Evolutionary conservation across 2,797 vertebrate genomes (phyloP), one percentile per base, ranked within the genome.

Genomic region (Meda fulgida): DNA sequence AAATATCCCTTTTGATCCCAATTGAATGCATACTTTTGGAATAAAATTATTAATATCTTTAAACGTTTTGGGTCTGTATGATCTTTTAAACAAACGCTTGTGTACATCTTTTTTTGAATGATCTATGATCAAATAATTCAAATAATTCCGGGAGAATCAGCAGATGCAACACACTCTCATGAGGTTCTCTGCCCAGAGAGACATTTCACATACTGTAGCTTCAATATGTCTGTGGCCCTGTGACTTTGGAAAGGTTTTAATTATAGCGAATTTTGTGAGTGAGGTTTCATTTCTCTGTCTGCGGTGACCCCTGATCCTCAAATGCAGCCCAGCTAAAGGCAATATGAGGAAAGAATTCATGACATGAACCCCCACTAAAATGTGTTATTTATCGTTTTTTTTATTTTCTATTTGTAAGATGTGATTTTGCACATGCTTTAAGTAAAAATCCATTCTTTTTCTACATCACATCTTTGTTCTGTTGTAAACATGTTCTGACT

Each of bases 191-290:
- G 51, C 77, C 58, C 48, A 82, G 38, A 75, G 80, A 84, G 66
- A 67, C 66, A 84, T 84, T 86, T 86, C 66, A 75, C 71, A 82
- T 48, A 46, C 14, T 46, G 13, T 5, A 75, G 82, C 79, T 81
- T 78, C 43, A 81, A 88, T 85, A 80, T 51, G 53, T 67, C 55
- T 38, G 70, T 48, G 76, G 67, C 69, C 63, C 83, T 55, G 53
- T 55, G 73, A 81, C 85, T 63, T 75, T n/a, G 67, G 38, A 70
- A 87, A 78, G 36, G 78, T 87, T 85, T 87, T 89, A 89, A 89
- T 89, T 83, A 85, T 55, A 48, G 77, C 29, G 76, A 80, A 80
- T 80, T 87, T 85, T 87, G 81, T 19, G 16, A 58, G 55, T 81
- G 71, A 83, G 81, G 71, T 76, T 83, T 83, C 43, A 83, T 83